Base-by-base conservation (phyloP, 2,797 vertebrate species). In the Amphiprion clarkii region DNA sequence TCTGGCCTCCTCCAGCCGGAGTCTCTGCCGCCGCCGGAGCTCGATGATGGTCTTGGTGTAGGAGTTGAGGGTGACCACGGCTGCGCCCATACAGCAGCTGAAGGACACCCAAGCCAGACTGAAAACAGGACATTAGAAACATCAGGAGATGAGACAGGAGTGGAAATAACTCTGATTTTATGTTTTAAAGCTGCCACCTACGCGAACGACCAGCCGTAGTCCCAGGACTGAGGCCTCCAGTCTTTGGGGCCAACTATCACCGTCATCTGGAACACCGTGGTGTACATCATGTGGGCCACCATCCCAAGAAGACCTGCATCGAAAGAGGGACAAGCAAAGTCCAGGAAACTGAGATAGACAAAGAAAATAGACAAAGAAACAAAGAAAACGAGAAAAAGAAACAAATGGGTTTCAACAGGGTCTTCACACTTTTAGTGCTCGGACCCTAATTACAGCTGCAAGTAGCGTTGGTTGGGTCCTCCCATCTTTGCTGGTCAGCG, bases 71-170 rank as follows among this genome's bases (percentile, higher is more conserved):
- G 96, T 96, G 70, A 96, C 90, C 48, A 96, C 96, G 0, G 96
- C 95, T 12, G 96, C 95, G 0, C 94, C 95, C 96, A 97, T 96
- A 67, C 96, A 97, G 82, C 96, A 95, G 14, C 95, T 96, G 81
- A 97, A 96, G 65, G 96, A 97, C 64, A 96, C 91, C 96, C 96
- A 97, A 70, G 96, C 96, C 46, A 96, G 82, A 36, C 96, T 96
- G 62, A 56, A 25, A 52, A 55, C 36, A 75, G 33, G 53, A 39
- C 13, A 67, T 31, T 23, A 40, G 19, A 65, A 27, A 3, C 49
- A 46, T 60, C 44, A 55, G 23, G 48, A 49, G 8, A 49, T 1
- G 3, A 49, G 25, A 27, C 6, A 19, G 27, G 5, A 19, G 6
- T 8, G 31, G 6, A 11, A 13, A 16, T 4, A 42, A 42, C 23